Conservation (phyloP, 2,113 vertebrate genomes). For the Passer domesticus region DNA sequence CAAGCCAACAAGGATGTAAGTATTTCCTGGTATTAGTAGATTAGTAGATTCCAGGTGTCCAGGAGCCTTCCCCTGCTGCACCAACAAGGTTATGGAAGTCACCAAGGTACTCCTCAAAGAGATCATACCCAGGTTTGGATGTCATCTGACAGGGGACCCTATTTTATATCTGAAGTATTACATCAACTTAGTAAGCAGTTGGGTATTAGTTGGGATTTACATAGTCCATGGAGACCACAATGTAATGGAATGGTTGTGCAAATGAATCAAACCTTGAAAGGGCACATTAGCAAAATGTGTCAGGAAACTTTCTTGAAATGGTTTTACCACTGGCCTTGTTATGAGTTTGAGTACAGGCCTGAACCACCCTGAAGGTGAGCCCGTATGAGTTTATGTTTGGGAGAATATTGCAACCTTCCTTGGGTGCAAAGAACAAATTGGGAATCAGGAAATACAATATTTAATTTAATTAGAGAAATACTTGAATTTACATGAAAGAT, state of each 20-base stretch:
- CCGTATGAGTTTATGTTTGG: neutral
- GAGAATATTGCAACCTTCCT: neutral
- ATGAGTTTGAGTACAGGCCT: accelerated
- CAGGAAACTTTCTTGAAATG: neutral
- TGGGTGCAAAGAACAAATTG: accelerated
- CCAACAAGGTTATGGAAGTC: neutral
- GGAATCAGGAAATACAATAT: neutral
- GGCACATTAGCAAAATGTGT: neutral
- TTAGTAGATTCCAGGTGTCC: neutral
- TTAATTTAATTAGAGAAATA: neutral
- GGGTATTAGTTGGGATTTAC: too few relatives aligned
- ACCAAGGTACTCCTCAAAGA: neutral
- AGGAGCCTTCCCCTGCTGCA: neutral
- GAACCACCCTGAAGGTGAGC: neutral
- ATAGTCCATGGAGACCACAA: accelerated
- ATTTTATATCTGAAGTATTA: neutral
- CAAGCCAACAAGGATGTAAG: neutral
- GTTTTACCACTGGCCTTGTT: neutral
- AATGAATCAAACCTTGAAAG: neutral
- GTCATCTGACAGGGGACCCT: neutral
- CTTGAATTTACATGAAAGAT: neutral
- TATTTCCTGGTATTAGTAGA: neutral
- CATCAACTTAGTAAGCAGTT: neutral
- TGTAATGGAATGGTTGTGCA: neutral
- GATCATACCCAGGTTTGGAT: neutral